Conservation (phyloP, 2,888 invertebrate genomes). For the Criorhina ranunculi region DNA sequence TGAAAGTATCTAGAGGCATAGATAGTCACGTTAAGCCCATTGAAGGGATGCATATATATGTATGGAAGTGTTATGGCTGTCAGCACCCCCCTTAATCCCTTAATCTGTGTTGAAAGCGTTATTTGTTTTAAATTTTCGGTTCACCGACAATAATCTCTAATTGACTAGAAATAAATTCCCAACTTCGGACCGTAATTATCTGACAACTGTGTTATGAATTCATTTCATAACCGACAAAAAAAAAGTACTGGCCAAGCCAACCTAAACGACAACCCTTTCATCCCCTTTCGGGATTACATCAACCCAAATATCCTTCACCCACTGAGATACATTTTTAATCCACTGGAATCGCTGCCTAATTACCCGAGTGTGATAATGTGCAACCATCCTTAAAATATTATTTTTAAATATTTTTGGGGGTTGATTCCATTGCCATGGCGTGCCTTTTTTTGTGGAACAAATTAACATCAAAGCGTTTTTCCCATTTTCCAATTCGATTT, state of each 20-base stretch:
- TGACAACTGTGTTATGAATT: constrained; percentile 7
- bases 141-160: constrained; percentile 64
- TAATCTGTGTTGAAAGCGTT: constrained; percentile 41
- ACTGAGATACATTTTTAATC: constrained; percentile 50
- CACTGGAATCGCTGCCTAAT: constrained; percentile 55
- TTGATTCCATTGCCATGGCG: constrained; percentile 31
- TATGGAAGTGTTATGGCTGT: too few species aligned
- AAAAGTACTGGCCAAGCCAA: constrained; percentile 1
- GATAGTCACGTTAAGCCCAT: too few species aligned
- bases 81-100: background rate
- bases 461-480: constrained; percentile 50
- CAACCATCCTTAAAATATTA: constrained; percentile 65
- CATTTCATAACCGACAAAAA: constrained; percentile 22
- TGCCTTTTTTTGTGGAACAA: constrained; percentile 32
- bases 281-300: constrained; percentile 68
- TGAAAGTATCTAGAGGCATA: too few species aligned
- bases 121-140: constrained; percentile 44
- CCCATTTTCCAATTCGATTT: constrained; percentile 4
- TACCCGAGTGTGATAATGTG: constrained; percentile 70
- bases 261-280: constrained; percentile 44
- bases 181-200: constrained; percentile 38
- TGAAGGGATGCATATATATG: too few species aligned
- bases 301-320: constrained; percentile 22
- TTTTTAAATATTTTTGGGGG: constrained; percentile 31
- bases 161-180: constrained; percentile 61